Conservation (phyloP, 2,113 vertebrate species). For the Oryzias woworae region DNA sequence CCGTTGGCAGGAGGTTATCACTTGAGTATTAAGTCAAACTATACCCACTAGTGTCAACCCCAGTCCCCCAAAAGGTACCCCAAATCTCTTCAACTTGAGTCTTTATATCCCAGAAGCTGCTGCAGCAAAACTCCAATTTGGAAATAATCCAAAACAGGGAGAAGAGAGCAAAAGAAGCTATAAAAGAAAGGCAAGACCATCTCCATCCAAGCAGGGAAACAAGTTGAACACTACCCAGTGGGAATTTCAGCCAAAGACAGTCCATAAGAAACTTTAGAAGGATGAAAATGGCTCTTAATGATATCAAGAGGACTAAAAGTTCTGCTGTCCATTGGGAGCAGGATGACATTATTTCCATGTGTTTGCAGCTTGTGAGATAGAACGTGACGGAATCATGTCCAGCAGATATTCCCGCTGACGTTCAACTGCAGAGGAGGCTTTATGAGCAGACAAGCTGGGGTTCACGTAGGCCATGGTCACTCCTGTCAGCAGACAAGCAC, state of each 20-base stretch:
- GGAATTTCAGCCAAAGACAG: slow-evolving; percentile 40
- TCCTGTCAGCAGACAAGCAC: slow-evolving; percentile 72
- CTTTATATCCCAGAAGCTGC: slow-evolving; percentile 38
- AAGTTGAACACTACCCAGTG: slow-evolving; percentile 37
- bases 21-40: slow-evolving; percentile 33
- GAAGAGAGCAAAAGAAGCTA: slow-evolving; percentile 41
- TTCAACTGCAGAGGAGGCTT: slow-evolving; percentile 86
- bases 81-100: slow-evolving; percentile 24
- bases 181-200: slow-evolving; percentile 22
- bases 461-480: slow-evolving; percentile 92
- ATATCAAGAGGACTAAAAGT: slow-evolving; percentile 54
- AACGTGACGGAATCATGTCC: slow-evolving; percentile 97
- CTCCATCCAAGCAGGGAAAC: slow-evolving; percentile 28
- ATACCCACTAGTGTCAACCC: slow-evolving; percentile 20
- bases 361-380: slow-evolving; percentile 93
- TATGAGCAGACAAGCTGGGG: slow-evolving; percentile 90
- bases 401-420: slow-evolving; percentile 97
- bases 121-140: slow-evolving; percentile 27
- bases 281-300: slow-evolving; percentile 70
- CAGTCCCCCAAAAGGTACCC: slow-evolving; percentile 33
- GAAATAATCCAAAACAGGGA: slow-evolving; percentile 31
- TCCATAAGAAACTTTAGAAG: slow-evolving; percentile 60
- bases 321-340: slow-evolving; percentile 23
- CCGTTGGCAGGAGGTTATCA: background rate
- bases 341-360: slow-evolving; percentile 90